Base-by-base conservation (phyloP, 2,888 invertebrate species). In the Cybosia mesomella region DNA sequence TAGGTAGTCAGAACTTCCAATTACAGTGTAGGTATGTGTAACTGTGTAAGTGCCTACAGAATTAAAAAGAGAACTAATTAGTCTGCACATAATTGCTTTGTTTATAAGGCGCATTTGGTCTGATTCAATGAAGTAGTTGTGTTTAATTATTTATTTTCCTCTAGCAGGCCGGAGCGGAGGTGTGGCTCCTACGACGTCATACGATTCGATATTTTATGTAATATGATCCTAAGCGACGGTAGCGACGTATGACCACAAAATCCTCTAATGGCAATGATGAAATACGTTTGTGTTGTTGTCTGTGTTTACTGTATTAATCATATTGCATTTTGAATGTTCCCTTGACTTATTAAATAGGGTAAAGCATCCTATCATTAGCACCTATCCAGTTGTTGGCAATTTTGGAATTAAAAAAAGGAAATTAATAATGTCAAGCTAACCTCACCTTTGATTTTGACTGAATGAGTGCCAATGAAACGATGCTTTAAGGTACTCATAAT, bases 151-250 rank as follows among this genome's bases (percentile, higher is more conserved):
- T 58, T 60, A 32, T 54, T 70, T 74, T 73, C 62, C 60, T 68
- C 68, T 70, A 58, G 66, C 72, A 77, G 78, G 68, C n/a, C 67
- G 1, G 15, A 24, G 15, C 24, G 86, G 82, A 85, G 90, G 89
- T 85, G 89, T 86, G 89, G 85, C 82, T 58, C 76, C 73, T 60
- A 85, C 89, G 89, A 73, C 67, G 64, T 65, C 59, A 67, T 72
- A 65, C 77, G 67, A 67, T 75, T 68, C 8, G 8, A 8, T 66
- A 15, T 66, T 70, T 74, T 73, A 75, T 64, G 66, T 61, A n/a
- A 60, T 49, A 55, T 59, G 8, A 34, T 21, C 22, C 13, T 1
- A 21, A 13, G 28, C 22, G 59, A 39, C 59, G n/a, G n/a, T n/a
- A n/a, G n/a, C n/a, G n/a, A n/a, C n/a, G n/a, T n/a, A n/a, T n/a